Evolutionary conservation across 2,797 vertebrate species (phyloP).

Genomic region (Typhlichthys eigenmanni): DNA sequence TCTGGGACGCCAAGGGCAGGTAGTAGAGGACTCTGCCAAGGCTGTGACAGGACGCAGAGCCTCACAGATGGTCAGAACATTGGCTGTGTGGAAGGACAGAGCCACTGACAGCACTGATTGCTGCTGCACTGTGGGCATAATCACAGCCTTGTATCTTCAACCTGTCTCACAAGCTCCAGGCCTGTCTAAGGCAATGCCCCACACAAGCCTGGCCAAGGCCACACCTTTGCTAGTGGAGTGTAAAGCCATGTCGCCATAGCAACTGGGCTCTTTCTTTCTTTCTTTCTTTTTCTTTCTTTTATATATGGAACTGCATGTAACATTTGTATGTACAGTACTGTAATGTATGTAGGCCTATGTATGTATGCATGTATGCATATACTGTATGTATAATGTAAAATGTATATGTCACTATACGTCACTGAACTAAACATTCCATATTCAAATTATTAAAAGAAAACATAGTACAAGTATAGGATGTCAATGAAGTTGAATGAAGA

Average conservation of each 20-base stretch:
- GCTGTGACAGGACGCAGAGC: conserved; percentile 49
- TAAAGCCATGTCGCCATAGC: conserved; percentile 71
- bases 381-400: background rate
- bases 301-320: too few relatives aligned
- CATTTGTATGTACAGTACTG: too few relatives aligned
- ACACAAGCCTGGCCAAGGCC: conserved; percentile 56
- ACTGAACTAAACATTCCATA: too few relatives aligned
- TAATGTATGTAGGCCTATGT: background rate
- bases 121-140: conserved; percentile 14
- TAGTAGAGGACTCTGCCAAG: background rate
- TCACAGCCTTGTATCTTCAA: conserved; percentile 44
- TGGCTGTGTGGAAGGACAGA: conserved; percentile 22
- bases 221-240: conserved; percentile 59
- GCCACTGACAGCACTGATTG: conserved; percentile 15
- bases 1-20: conserved; percentile 5
- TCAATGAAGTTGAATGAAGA: too few relatives aligned
- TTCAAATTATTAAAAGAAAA: too few relatives aligned
- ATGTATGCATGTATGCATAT: too few relatives aligned
- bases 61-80: conserved; percentile 30
- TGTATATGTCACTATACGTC: too few relatives aligned
- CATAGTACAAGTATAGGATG: too few relatives aligned
- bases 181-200: conserved; percentile 48
- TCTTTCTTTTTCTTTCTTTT: conserved; percentile 38
- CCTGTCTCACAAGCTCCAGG: conserved; percentile 44
- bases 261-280: conserved; percentile 57